These are phyloP conservation scores for Sitodiplosis mosellana DNA, from an alignment of 1,140 invertebrate species.

Conservation along the genomic window DNA sequence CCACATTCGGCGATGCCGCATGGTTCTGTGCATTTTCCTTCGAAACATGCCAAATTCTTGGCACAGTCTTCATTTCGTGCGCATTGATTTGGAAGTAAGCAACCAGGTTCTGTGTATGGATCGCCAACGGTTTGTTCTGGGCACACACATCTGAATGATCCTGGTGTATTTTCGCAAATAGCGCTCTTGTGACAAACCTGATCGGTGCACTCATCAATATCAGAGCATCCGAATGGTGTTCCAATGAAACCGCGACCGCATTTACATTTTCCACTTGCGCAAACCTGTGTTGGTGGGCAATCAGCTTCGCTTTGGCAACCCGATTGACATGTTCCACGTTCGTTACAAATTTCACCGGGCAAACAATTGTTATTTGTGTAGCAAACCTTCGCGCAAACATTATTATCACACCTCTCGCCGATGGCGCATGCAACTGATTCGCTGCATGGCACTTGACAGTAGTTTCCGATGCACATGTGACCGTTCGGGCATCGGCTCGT, in stretches of 20 bases:
- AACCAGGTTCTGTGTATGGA: constrained; percentile 48
- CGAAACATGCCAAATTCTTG: constrained; percentile 48
- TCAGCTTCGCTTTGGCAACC: constrained; percentile 69
- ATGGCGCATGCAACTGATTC: constrained; percentile 51
- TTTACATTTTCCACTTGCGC: constrained; percentile 58
- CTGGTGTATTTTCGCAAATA: constrained; percentile 56
- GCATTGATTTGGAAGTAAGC: constrained; percentile 52
- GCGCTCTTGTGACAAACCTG: constrained; percentile 62
- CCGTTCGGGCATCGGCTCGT: constrained; percentile 47
- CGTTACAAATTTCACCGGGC: constrained; percentile 69
- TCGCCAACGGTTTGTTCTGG: constrained; percentile 59
- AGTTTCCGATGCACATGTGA: constrained; percentile 51
- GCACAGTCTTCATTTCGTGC: constrained; percentile 44
- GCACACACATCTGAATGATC: constrained; percentile 64
- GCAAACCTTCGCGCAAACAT: constrained; percentile 66
- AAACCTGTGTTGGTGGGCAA: constrained; percentile 61
- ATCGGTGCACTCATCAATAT: constrained; percentile 61
- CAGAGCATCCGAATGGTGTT: constrained; percentile 47
- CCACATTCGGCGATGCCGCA: constrained; percentile 50
- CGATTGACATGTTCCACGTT: constrained; percentile 54
- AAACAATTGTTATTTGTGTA: constrained; percentile 76
- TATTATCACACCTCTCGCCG: constrained; percentile 64
- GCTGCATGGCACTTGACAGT: constrained; percentile 56
- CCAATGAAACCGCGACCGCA: constrained; percentile 51
- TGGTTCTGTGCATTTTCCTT: constrained; percentile 56